Evolutionary conservation across 2,113 vertebrate genomes (phyloP).

Genomic region (Corydoras maculifer): DNA sequence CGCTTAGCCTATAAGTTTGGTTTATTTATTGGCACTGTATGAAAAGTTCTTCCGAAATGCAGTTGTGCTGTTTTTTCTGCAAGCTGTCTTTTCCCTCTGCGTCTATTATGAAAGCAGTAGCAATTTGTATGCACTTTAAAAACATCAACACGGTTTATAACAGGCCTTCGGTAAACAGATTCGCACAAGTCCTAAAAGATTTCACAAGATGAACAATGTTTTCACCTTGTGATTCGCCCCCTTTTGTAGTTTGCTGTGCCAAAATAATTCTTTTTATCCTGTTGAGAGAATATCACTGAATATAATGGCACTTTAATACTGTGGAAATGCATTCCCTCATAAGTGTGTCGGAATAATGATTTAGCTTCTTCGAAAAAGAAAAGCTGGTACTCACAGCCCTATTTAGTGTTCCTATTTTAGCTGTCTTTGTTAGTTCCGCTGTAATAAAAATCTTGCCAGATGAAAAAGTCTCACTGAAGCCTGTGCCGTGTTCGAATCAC

Average conservation of each 20-base stretch:
- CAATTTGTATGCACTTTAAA: constrained; percentile 38
- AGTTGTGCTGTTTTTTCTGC: not conserved
- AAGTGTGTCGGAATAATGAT: not conserved
- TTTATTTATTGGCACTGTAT: not conserved
- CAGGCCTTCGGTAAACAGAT: constrained; percentile 1
- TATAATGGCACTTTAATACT: constrained; percentile 33
- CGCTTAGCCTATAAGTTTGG: not conserved
- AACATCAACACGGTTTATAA: constrained; percentile 7
- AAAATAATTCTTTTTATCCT: not conserved
- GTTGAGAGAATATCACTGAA: not conserved
- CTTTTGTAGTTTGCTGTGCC: not conserved
- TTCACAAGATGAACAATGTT: not conserved
- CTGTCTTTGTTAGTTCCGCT: not conserved
- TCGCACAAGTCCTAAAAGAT: not conserved
- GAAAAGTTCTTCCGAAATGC: too few species aligned
- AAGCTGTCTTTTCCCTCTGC: not conserved
- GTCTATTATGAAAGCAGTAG: constrained; percentile 18
- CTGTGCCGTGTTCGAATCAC: too few species aligned
- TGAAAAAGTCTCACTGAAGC: too few species aligned
- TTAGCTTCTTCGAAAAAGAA: not conserved
- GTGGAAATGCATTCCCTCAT: not conserved
- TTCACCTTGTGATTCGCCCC: not conserved
- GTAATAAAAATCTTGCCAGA: not conserved
- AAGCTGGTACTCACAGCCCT: not conserved
- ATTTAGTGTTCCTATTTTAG: not conserved